Percentiles rank a stretch among this genome's conserved stretches.
Evolutionary conservation across 2,888 invertebrate species (phyloP).

Genomic region (Cyrtodaria siliqua): DNA sequence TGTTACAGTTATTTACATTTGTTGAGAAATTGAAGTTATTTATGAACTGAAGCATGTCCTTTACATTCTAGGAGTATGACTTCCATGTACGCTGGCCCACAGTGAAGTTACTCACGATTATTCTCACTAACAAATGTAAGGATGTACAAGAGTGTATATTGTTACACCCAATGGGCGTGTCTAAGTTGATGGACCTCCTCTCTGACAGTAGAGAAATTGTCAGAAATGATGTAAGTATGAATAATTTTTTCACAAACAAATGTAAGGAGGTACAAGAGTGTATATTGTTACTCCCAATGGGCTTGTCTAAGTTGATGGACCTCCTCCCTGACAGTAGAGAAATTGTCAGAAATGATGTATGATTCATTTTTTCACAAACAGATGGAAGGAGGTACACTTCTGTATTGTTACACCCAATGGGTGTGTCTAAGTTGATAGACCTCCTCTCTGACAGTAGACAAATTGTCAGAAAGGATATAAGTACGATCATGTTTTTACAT

Average conservation of each 20-base stretch:
- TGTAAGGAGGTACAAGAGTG: constrained; percentile 88
- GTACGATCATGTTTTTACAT: no score
- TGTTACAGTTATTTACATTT: no score
- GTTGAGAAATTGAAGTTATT: no score
- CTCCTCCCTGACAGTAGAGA: constrained; percentile 96
- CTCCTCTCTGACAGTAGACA: constrained; percentile 96
- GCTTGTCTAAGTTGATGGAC: constrained; percentile 99
- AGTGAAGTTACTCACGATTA: constrained; percentile 94
- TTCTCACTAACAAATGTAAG: constrained; percentile 92
- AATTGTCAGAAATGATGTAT: constrained; percentile 96
- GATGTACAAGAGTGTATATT: constrained; percentile 88
- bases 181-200: constrained; percentile 98
- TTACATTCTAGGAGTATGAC: constrained; percentile 92
- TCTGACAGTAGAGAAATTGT: constrained; percentile 98
- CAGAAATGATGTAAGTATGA: constrained; percentile 92
- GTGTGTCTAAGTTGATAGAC: constrained; percentile 99
- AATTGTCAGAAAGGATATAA: no score
- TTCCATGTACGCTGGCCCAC: constrained; percentile 96
- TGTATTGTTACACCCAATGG: constrained; percentile 90
- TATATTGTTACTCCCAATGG: constrained; percentile 90
- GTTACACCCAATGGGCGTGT: constrained; percentile 93
- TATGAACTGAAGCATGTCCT: no score
- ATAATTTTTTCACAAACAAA: constrained; percentile 89
- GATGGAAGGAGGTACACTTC: constrained; percentile 88
- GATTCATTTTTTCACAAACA: constrained; percentile 89